These are phyloP conservation scores for Bugulina stolonifera DNA, from an alignment of 2,888 invertebrate species.

Conservation along the genomic window DNA sequence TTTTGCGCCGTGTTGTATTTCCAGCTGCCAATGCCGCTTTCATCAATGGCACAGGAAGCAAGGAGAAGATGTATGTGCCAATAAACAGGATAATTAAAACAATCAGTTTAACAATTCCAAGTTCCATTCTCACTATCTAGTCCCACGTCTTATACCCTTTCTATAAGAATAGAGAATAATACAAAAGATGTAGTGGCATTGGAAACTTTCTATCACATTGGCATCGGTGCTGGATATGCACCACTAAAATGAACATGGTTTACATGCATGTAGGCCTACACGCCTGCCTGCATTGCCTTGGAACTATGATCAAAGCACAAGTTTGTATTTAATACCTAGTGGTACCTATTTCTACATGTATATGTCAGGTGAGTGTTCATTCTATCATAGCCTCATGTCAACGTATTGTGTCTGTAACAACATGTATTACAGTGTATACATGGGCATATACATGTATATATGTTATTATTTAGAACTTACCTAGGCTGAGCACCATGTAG, in stretches of 20 bases:
- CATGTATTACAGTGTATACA: too few species aligned
- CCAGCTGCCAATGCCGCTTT: conserved; percentile 28
- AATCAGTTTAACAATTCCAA: conserved; percentile 43
- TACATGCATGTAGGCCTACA: not conserved
- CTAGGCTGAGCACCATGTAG: too few species aligned
- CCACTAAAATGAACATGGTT: not conserved
- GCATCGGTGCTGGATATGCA: too few species aligned
- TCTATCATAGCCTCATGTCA: too few species aligned
- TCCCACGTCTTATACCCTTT: too few species aligned
- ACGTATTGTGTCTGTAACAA: too few species aligned
- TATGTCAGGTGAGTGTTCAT: conserved; percentile 76
- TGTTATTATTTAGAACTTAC: too few species aligned
- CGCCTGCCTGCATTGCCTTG: not conserved
- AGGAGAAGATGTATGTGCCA: conserved; percentile 48
- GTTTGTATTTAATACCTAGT: too few species aligned
- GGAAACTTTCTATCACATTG: too few species aligned
- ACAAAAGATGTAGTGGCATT: too few species aligned
- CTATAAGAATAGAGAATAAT: too few species aligned
- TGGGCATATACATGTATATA: too few species aligned
- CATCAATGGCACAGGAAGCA: conserved; percentile 51
- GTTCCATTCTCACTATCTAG: conserved; percentile 31
- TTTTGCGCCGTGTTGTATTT: not conserved
- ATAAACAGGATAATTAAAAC: conserved; percentile 46
- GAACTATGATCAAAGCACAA: not conserved
- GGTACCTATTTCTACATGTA: conserved; percentile 96